Evolutionary conservation across 2,888 invertebrate genomes (phyloP).

Genomic region (Resseliella maxima): DNA sequence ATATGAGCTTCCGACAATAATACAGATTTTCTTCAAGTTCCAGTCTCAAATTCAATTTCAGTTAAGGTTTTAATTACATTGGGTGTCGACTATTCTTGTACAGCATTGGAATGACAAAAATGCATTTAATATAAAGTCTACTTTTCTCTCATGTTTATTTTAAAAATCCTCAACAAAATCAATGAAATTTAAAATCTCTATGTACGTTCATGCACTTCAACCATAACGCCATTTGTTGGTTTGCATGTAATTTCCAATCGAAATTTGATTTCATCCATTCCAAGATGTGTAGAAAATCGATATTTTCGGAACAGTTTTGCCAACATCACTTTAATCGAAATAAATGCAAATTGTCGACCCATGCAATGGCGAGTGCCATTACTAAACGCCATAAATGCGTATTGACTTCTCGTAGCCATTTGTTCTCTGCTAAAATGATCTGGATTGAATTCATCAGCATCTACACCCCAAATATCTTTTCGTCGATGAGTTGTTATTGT

Average conservation of each 20-base stretch:
- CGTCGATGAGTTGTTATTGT: not conserved
- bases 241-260: constrained; percentile 60
- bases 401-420: not conserved
- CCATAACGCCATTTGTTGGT: not conserved
- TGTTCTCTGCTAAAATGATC: not conserved
- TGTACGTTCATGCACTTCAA: not conserved
- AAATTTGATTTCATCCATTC: constrained; percentile 61
- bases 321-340: constrained; percentile 61
- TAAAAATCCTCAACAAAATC: no score
- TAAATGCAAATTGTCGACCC: constrained; percentile 60
- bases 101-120: no score
- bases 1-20: no score
- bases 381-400: not conserved
- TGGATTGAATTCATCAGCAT: constrained; percentile 54
- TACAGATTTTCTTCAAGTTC: no score
- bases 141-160: no score
- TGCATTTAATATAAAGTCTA: no score
- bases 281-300: constrained; percentile 60
- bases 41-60: no score
- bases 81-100: no score
- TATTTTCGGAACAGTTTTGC: constrained; percentile 60
- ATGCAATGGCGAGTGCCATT: constrained; percentile 57
- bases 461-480: constrained; percentile 17
- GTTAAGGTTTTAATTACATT: no score
- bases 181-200: not conserved